Percentiles rank a stretch among this genome's conserved stretches.
These are phyloP conservation scores for Bungarus multicinctus DNA, from an alignment of 2,113 vertebrate genomes.

Conservation along the genomic window DNA sequence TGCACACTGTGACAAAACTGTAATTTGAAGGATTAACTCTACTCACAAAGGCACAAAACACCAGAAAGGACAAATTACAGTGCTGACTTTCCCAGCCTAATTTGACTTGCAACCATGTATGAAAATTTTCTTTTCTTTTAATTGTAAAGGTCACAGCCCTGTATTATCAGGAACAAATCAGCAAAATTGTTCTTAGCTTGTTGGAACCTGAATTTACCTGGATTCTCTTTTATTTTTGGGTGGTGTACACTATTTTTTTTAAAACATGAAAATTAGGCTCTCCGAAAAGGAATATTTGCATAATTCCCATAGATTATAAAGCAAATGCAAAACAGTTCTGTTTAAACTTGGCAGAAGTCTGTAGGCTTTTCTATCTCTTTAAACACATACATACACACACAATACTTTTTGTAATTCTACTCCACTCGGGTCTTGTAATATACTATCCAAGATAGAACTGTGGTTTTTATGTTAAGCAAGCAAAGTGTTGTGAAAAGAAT, in stretches of 20 bases:
- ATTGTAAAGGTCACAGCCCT: conserved; percentile 45
- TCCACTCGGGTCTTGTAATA: conserved; percentile 56
- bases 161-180: conserved; percentile 31
- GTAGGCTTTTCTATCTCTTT: conserved; percentile 36
- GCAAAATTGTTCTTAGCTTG: conserved; percentile 36
- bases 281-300: conserved; percentile 62
- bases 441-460: conserved; percentile 70
- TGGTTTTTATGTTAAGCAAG: conserved; percentile 76
- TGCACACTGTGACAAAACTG: conserved; percentile 10
- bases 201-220: conserved; percentile 27
- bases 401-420: conserved; percentile 47
- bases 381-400: not conserved
- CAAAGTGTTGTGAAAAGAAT: conserved; percentile 72
- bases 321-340: conserved; percentile 65
- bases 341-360: conserved; percentile 55
- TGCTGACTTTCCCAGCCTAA: conserved; percentile 28
- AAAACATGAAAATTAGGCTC: conserved; percentile 60
- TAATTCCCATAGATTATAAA: conserved; percentile 67
- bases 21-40: conserved; percentile 16
- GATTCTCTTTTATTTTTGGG: conserved; percentile 34
- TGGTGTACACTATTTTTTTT: conserved; percentile 48
- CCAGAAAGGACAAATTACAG: conserved; percentile 24
- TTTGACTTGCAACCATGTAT: conserved; percentile 61
- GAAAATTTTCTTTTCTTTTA: conserved; percentile 44
- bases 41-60: conserved; percentile 40